phyloP scores from a whole-genome alignment of 2,797 vertebrate species.

The Dromococcyx pavoninus region DNA sequence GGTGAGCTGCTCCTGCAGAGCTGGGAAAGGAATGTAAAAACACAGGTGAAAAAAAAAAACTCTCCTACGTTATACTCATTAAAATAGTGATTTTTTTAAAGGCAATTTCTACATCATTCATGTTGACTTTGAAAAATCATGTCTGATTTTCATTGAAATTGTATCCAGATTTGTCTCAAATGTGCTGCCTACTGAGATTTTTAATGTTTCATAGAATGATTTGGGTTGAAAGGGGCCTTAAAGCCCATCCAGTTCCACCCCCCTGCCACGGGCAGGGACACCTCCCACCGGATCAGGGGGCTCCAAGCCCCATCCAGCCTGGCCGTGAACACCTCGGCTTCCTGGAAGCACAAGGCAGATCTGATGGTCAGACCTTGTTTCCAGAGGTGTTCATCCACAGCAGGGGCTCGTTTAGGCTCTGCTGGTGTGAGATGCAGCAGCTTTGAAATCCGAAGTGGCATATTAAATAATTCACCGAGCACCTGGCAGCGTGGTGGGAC shows the following conservation, averaged over 20 bases:
- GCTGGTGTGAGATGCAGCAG: neutral
- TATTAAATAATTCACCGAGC: neutral
- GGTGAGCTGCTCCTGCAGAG: neutral
- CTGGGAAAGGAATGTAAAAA: neutral
- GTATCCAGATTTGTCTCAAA: neutral
- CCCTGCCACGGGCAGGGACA: too few species aligned
- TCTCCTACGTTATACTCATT: neutral
- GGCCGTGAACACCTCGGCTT: too few species aligned
- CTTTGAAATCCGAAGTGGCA: neutral
- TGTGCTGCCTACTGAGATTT: neutral
- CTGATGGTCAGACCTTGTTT: neutral
- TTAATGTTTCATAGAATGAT: neutral
- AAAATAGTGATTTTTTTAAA: neutral
- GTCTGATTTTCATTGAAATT: neutral
- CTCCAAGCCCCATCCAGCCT: too few species aligned
- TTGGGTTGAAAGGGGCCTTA: too few species aligned
- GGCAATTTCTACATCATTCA: neutral
- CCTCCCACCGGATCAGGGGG: too few species aligned
- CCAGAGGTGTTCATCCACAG: neutral
- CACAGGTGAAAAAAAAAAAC: neutral
- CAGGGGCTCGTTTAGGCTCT: neutral
- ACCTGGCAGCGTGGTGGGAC: rapidly evolving
- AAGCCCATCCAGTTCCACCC: too few species aligned
- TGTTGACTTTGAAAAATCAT: neutral
- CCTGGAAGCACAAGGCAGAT: neutral